Evolutionary conservation across 1,140 invertebrate genomes (phyloP).

Genomic region (Saccostrea cuccullata): DNA sequence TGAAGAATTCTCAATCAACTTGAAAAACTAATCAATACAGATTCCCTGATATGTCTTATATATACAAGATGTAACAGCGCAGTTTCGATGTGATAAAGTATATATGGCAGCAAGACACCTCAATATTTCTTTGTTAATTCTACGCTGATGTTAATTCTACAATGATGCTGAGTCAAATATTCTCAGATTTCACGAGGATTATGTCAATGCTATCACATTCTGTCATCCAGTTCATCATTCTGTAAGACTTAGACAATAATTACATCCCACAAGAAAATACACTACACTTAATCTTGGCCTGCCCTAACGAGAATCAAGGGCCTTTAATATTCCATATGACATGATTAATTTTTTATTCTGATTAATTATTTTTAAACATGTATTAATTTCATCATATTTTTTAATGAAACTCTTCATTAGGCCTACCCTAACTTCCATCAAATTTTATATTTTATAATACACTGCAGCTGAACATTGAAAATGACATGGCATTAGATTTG

Average conservation of each 20-base stretch:
- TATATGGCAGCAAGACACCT: no score
- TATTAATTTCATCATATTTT: no score
- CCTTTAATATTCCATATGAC: no score
- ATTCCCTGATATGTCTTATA: not conserved
- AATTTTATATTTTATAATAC: no score
- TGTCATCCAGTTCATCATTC: not conserved
- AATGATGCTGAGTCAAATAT: not conserved
- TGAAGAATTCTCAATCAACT: not conserved
- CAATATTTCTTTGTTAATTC: slow-evolving; percentile 1
- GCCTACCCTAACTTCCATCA: no score
- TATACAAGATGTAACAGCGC: not conserved
- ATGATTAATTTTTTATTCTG: no score
- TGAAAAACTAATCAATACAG: slow-evolving; percentile 13
- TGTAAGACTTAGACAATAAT: not conserved
- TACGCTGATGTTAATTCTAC: not conserved
- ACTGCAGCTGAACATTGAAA: no score
- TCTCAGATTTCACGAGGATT: not conserved
- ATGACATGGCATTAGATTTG: no score
- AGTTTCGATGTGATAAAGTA: no score
- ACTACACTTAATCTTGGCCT: not conserved
- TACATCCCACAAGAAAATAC: not conserved
- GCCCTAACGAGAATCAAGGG: no score
- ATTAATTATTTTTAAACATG: no score
- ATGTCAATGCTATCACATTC: not conserved
- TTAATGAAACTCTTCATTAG: no score